phyloP scores from a whole-genome alignment of 2,797 vertebrate genomes.

The Rhincodon typus region DNA sequence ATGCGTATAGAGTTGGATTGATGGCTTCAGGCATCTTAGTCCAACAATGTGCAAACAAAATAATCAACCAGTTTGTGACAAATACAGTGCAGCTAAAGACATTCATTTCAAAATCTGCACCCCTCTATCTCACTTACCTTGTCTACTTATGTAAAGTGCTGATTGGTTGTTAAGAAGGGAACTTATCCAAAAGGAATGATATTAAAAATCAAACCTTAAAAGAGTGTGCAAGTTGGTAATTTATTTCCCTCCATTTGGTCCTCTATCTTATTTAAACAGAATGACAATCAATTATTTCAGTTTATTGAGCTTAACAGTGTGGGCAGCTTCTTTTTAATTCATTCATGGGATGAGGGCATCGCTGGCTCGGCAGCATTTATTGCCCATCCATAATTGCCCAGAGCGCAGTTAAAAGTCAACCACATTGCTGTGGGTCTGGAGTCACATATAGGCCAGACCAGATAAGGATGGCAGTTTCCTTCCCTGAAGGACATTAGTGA shows the following conservation, averaged over 20 bases:
- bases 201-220: not conserved
- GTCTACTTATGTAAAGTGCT: not conserved
- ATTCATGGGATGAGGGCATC: no score
- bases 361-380: no score
- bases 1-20: not conserved
- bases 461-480: no score
- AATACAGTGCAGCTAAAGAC: not conserved
- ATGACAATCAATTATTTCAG: not conserved
- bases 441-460: no score
- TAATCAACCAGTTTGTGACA: not conserved
- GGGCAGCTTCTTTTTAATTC: not conserved
- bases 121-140: not conserved
- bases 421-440: no score
- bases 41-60: not conserved
- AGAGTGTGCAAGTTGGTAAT: not conserved
- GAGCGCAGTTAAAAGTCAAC: no score
- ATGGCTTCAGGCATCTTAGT: conserved; percentile 21
- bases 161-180: not conserved
- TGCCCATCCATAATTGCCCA: no score
- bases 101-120: not conserved
- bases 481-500: no score
- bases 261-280: not conserved
- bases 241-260: not conserved
- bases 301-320: not conserved
- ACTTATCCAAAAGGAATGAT: not conserved